Conservation (phyloP, 53 echinoderm and acorn worm species). For the Stichopus horrens region DNA sequence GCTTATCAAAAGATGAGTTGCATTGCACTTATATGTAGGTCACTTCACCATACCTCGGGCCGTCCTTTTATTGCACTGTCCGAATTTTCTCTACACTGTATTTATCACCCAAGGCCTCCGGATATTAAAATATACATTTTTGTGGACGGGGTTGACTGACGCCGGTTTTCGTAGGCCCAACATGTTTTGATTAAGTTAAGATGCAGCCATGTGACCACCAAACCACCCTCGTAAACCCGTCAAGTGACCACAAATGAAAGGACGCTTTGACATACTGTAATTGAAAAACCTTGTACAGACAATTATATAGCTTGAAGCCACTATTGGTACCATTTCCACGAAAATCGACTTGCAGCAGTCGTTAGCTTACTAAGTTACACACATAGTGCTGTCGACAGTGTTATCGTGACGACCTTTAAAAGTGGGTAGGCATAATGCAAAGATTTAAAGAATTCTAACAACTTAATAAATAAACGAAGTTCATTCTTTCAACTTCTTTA, state of each 20-base stretch:
- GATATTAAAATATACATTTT: constrained; percentile 14
- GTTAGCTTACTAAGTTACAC: background rate
- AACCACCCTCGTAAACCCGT: background rate
- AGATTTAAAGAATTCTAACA: constrained; percentile 29
- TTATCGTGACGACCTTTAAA: background rate
- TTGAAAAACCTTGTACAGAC: too few species aligned
- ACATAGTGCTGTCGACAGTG: background rate
- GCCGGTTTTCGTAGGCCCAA: background rate
- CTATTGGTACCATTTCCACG: constrained; percentile 14
- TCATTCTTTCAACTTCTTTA: background rate
- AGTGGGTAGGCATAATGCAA: constrained; percentile 1
- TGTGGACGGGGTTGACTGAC: constrained; percentile 3
- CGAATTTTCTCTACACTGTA: background rate
- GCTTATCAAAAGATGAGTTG: background rate
- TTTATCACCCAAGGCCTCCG: background rate
- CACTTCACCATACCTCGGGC: background rate
- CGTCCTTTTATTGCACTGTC: background rate
- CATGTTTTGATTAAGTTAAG: background rate
- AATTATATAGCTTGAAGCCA: background rate
- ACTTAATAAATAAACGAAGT: constrained; percentile 11
- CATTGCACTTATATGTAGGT: background rate
- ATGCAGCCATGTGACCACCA: background rate
- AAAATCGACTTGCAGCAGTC: background rate
- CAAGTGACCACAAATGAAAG: constrained; percentile 16
- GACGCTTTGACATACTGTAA: background rate